Conservation (phyloP, 2,888 invertebrate genomes). For the Synergus gifuensis region DNA sequence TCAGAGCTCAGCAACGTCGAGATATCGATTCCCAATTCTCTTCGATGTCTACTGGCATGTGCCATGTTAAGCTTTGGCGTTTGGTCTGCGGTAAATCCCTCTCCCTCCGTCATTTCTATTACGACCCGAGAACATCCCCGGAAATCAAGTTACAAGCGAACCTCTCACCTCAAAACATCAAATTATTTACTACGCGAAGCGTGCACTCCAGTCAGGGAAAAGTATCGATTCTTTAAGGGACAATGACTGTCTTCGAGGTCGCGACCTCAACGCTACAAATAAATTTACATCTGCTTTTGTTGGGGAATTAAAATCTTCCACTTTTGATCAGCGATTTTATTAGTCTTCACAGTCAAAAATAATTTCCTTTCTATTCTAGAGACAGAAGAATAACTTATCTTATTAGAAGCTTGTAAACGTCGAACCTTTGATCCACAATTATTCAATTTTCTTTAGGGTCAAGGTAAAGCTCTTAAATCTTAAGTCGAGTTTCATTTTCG, state of each 20-base stretch:
- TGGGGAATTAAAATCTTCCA: too few relatives aligned
- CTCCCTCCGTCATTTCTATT: conserved; percentile 3
- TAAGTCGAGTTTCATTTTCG: background rate
- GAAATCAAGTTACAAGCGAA: background rate
- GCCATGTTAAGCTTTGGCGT: conserved; percentile 51
- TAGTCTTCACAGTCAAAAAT: background rate
- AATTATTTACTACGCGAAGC: background rate
- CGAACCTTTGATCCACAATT: background rate
- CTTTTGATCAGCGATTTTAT: too few relatives aligned
- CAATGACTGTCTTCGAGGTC: background rate
- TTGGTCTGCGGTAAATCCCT: conserved; percentile 17
- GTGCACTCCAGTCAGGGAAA: background rate
- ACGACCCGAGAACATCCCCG: background rate
- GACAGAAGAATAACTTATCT: too few relatives aligned
- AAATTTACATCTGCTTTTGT: too few relatives aligned
- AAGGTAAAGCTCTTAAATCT: background rate
- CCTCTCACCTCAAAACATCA: background rate
- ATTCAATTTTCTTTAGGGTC: background rate
- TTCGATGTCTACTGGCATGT: conserved; percentile 45
- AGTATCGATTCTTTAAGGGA: background rate
- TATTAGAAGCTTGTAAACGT: background rate
- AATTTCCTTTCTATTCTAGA: background rate
- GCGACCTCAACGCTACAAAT: background rate
- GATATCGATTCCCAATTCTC: conserved; percentile 59
- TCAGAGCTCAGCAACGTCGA: conserved; percentile 43